Percentiles rank a stretch among this genome's conserved stretches.
These are phyloP conservation scores for Eupristina koningsbergeri DNA, from an alignment of 1,140 invertebrate genomes.

Conservation along the genomic window DNA sequence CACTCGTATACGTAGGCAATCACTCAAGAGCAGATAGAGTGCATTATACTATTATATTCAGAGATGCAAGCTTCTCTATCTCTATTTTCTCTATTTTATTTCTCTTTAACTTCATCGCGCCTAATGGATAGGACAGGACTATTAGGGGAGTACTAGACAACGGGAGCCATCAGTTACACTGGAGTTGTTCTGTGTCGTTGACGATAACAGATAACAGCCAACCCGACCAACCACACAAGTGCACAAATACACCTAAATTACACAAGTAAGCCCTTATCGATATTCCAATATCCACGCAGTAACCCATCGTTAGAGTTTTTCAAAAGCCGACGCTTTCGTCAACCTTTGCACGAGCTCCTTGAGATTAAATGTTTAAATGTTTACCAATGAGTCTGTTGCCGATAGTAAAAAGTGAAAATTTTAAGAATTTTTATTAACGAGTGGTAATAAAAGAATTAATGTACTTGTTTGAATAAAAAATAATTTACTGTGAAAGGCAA, in stretches of 20 bases:
- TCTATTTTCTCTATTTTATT: conserved; percentile 27
- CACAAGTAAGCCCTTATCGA: conserved; percentile 12
- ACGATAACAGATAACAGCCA: conserved; percentile 41
- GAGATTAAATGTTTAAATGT: too few relatives aligned
- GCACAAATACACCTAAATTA: not conserved
- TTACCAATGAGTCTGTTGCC: not conserved
- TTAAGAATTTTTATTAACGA: too few relatives aligned
- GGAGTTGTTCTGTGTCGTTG: conserved; percentile 69
- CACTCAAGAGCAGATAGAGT: not conserved
- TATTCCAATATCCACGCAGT: not conserved
- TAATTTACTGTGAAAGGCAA: too few relatives aligned
- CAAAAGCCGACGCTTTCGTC: not conserved
- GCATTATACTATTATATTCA: not conserved
- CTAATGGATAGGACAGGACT: conserved; percentile 73
- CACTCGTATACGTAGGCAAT: not conserved
- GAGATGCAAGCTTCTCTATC: conserved; percentile 4
- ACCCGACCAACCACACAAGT: not conserved
- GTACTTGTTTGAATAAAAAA: too few relatives aligned
- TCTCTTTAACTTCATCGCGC: not conserved
- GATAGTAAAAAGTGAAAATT: too few relatives aligned
- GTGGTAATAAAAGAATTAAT: too few relatives aligned
- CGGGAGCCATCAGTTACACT: conserved; percentile 64
- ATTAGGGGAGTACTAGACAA: conserved; percentile 65
- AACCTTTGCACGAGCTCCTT: not conserved
- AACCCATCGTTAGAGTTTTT: not conserved